These are phyloP conservation scores for Calonectris borealis DNA, from an alignment of 2,113 vertebrate genomes.

Conservation along the genomic window DNA sequence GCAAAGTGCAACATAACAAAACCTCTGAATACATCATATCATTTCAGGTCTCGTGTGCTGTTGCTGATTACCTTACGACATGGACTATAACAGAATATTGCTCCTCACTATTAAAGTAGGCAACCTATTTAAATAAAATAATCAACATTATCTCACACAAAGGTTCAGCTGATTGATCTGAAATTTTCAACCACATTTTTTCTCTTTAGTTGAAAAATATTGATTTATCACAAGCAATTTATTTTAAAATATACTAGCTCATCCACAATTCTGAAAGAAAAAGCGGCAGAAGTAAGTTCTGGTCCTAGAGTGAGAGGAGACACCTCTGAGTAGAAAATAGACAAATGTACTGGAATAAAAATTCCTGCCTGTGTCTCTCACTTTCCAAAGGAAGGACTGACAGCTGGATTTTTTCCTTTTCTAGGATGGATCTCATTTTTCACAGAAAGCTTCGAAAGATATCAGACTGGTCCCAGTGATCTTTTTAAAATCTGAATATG, in stretches of 20 bases:
- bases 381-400: background rate
- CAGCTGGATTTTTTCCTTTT: background rate
- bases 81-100: background rate
- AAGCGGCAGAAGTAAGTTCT: background rate
- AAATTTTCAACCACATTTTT: background rate
- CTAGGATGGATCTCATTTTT: background rate
- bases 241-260: background rate
- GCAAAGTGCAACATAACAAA: background rate
- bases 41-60: constrained; percentile 5
- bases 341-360: background rate
- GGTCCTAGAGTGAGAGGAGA: background rate
- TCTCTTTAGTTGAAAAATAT: background rate
- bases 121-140: background rate
- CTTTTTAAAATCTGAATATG: background rate
- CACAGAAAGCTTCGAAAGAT: background rate
- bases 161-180: background rate
- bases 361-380: background rate
- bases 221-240: background rate
- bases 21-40: background rate
- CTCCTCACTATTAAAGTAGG: background rate
- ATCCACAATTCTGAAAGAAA: background rate
- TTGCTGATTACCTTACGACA: background rate
- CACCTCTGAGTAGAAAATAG: background rate
- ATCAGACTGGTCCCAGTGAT: background rate
- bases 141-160: background rate